Evolutionary conservation across 2,888 invertebrate species (phyloP).

Genomic region (Phaedon cochleariae): DNA sequence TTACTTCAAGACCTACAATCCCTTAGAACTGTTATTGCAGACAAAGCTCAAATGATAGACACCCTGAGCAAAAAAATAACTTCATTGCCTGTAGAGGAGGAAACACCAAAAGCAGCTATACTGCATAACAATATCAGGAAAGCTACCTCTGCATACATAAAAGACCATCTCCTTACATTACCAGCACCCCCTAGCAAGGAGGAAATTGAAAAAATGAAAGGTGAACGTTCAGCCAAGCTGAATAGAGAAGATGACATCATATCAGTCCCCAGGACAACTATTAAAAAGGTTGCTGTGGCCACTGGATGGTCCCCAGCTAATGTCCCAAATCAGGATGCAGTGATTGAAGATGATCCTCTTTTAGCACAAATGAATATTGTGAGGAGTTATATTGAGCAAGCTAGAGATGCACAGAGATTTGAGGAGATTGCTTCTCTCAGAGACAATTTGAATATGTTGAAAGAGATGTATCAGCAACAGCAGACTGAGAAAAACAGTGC

Average conservation of each 20-base stretch:
- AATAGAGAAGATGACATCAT: slow-evolving; percentile 35
- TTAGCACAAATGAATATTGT: slow-evolving; percentile 95
- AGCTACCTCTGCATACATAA: slow-evolving; percentile 82
- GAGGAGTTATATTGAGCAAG: slow-evolving; percentile 88
- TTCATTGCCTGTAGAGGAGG: slow-evolving; percentile 65
- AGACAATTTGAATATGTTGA: slow-evolving; percentile 87
- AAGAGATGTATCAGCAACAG: slow-evolving; percentile 72
- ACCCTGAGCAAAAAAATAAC: slow-evolving; percentile 81
- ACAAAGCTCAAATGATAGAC: slow-evolving; percentile 89
- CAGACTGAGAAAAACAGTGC: slow-evolving; percentile 14
- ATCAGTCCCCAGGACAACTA: slow-evolving; percentile 31
- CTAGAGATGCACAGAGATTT: slow-evolving; percentile 76
- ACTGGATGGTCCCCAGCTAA: slow-evolving; percentile 61
- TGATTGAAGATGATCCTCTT: slow-evolving; percentile 72
- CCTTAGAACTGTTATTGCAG: slow-evolving; percentile 82
- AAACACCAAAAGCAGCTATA: slow-evolving; percentile 70
- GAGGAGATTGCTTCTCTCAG: slow-evolving; percentile 84
- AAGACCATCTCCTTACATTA: slow-evolving; percentile 80
- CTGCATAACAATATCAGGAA: slow-evolving; percentile 79
- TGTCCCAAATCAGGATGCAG: slow-evolving; percentile 54
- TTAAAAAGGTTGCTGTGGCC: slow-evolving; percentile 57
- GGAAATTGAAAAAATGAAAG: slow-evolving; percentile 68
- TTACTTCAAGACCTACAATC: slow-evolving; percentile 85
- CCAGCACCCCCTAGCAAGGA: slow-evolving; percentile 83
- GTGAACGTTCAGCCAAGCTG: slow-evolving; percentile 43